Evolutionary conservation across 1,140 invertebrate genomes (phyloP).

Genomic region (Drosophila triauraria): DNA sequence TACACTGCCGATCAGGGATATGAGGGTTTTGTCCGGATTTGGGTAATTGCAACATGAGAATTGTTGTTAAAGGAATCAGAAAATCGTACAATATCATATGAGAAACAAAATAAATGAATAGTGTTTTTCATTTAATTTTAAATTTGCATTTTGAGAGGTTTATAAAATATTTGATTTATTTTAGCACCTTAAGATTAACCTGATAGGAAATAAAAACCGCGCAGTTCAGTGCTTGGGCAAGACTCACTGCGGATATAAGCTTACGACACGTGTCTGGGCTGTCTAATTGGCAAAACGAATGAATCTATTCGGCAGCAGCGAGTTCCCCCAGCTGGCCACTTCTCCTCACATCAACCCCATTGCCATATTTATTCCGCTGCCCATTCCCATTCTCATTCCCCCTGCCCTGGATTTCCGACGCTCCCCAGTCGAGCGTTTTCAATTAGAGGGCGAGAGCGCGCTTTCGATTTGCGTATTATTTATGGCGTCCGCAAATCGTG

Average conservation of each 20-base stretch:
- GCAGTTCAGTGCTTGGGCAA: constrained; percentile 10
- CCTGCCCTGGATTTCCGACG: constrained; percentile 21
- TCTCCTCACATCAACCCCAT: neutral
- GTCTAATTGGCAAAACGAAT: constrained; percentile 81
- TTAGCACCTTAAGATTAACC: too few relatives aligned
- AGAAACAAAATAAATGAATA: neutral
- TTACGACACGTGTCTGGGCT: constrained; percentile 80
- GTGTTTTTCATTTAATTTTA: neutral
- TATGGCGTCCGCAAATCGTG: constrained; percentile 79
- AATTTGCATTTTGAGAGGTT: neutral
- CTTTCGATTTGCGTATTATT: constrained; percentile 83
- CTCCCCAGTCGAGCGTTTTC: constrained; percentile 64
- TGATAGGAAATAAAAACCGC: too few relatives aligned
- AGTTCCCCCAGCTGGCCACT: constrained; percentile 43
- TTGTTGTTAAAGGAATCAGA: neutral
- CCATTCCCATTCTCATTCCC: neutral
- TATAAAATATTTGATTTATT: neutral
- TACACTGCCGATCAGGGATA: constrained; percentile 37
- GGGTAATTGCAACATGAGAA: neutral
- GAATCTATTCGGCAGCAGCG: constrained; percentile 53
- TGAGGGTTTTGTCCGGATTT: neutral
- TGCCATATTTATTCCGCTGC: neutral
- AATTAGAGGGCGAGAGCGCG: constrained; percentile 80
- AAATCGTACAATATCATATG: neutral
- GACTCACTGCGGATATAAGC: constrained; percentile 70